Evolutionary conservation across 2,113 vertebrate species (phyloP).

Genomic region (Pandion haliaetus): DNA sequence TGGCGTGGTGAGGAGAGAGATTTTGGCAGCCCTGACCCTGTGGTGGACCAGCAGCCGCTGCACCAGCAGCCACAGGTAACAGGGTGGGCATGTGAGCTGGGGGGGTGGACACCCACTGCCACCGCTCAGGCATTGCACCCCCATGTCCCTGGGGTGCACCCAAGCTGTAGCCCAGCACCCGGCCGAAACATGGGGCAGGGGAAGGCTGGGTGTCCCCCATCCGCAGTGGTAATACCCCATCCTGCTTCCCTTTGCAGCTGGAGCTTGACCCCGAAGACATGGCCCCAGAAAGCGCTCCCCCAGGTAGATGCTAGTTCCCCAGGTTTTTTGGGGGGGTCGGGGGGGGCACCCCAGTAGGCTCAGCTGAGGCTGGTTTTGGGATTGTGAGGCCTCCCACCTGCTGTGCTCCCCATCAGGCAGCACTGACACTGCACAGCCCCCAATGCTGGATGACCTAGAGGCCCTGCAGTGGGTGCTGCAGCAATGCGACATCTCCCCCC

Average conservation of each 20-base stretch:
- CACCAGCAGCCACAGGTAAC: not conserved
- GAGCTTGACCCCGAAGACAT: accelerated
- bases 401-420: not conserved
- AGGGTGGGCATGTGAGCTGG: not conserved
- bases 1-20: not conserved
- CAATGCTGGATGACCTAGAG: accelerated
- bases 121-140: not conserved
- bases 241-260: not conserved
- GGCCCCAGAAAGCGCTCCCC: accelerated
- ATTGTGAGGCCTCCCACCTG: not conserved
- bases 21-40: no score
- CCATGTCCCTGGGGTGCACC: not conserved
- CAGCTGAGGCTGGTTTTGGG: not conserved
- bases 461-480: not conserved
- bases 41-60: not conserved
- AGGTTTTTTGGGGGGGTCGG: accelerated
- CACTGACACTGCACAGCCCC: accelerated
- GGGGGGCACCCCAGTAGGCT: not conserved
- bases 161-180: not conserved
- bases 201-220: not conserved
- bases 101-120: no score
- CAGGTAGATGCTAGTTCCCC: not conserved
- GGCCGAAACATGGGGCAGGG: not conserved
- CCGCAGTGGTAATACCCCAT: not conserved
- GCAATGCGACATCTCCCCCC: not conserved